Evolutionary conservation across 2,888 invertebrate species (phyloP), one percentile per base, ranked within the genome.

Genomic region (Ectemnius cavifrons): DNA sequence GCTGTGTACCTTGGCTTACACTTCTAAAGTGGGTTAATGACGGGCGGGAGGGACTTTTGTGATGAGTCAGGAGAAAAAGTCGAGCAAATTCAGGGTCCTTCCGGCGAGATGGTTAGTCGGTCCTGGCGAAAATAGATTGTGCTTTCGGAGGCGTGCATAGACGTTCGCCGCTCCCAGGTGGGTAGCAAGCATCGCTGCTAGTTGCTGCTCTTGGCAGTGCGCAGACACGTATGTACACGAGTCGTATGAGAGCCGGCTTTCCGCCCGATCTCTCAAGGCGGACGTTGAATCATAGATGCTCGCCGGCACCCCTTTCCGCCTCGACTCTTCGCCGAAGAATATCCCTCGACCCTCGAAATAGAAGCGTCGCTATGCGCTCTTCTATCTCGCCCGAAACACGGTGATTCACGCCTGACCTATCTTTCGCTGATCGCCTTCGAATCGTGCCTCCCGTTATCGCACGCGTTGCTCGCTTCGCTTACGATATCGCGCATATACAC

Each of bases 321-420:
- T n/a, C 77, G 4, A 6, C 67, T 60, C 63, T n/a, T 6, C 37
- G 37, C 8, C 67, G 56, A 27, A 70, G 75, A 67, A 75, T 68
- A 82, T 76, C 81, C 80, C 77, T 78, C 77, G 78, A 23, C 47
- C 73, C 84, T 81, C 63, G 81, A 88, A 88, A 88, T 88, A 88
- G 88, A 84, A 78, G 70, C 78, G 83, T 85, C 84, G 83, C 85
- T 82, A 83, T 84, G 85, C 80, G 76, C 84, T 37, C 37, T 37
- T 37, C 37, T 80, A 84, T 83, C 84, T 85, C 84, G 78, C 79
- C 52, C 76, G 80, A 84, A 86, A 65, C 63, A 52, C 78, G 77
- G 77, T 86, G 87, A 87, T 82, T 87, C 87, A 87, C 71, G 68
- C 69, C 74, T 85, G 86, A 85, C 86, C 86, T 81, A 87, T 80